Conservation (phyloP, 2,797 vertebrate genomes). For the Acestrorhynchus altus region DNA sequence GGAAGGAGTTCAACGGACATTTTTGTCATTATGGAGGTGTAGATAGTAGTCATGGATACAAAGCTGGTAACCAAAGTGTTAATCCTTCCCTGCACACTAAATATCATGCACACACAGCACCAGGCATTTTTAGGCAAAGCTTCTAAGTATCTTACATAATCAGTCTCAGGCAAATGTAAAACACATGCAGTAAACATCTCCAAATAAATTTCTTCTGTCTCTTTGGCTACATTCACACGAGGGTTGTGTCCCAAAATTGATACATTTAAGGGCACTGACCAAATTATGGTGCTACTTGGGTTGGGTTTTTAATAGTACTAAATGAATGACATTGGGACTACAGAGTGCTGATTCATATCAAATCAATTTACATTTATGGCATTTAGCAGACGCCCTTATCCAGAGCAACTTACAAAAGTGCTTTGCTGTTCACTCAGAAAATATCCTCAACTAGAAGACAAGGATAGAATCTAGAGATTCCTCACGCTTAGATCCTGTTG, state of each 20-base stretch:
- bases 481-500: too few relatives aligned
- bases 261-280: too few relatives aligned
- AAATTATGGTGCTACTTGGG: too few relatives aligned
- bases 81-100: constrained; percentile 6
- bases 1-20: background rate
- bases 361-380: too few relatives aligned
- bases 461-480: too few relatives aligned
- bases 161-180: constrained; percentile 24
- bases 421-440: too few relatives aligned
- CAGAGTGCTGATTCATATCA: too few relatives aligned
- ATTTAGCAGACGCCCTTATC: too few relatives aligned
- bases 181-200: background rate
- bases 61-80: background rate
- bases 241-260: background rate
- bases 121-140: background rate
- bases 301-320: too few relatives aligned
- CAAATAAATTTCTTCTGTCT: background rate
- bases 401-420: too few relatives aligned
- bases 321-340: too few relatives aligned
- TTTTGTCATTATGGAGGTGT: background rate
- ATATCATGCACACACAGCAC: background rate
- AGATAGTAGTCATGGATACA: constrained; percentile 21
- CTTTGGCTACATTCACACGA: background rate
- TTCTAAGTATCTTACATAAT: constrained; percentile 32
- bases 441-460: too few relatives aligned